These are phyloP conservation scores for Desoria tigrina DNA, from an alignment of 2,888 invertebrate genomes.

Conservation along the genomic window DNA sequence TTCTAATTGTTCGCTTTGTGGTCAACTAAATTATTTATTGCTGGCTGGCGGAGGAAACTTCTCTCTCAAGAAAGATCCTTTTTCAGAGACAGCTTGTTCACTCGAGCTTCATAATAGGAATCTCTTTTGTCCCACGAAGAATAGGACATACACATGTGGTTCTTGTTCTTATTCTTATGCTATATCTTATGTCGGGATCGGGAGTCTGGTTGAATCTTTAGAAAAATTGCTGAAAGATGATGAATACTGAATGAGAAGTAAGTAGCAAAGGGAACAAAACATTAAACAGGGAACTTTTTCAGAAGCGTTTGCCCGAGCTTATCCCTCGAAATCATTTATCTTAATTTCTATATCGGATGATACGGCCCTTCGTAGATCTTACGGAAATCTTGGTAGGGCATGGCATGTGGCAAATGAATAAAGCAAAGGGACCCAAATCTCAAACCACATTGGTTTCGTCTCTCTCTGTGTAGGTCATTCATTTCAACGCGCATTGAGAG, in stretches of 20 bases:
- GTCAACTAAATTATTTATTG: conserved; percentile 21
- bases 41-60: background rate
- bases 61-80: conserved; percentile 4
- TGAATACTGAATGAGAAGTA: no score
- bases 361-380: no score
- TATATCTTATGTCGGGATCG: no score
- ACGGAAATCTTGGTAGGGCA: no score
- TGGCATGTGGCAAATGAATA: conserved; percentile 20
- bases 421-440: conserved; percentile 6
- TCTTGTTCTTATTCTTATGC: background rate
- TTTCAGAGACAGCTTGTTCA: conserved; percentile 6
- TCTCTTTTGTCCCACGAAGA: background rate
- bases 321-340: no score
- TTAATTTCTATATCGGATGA: no score
- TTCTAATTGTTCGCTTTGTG: conserved; percentile 20
- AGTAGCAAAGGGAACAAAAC: no score
- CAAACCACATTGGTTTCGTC: conserved; percentile 1
- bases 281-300: no score
- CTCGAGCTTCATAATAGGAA: conserved; percentile 1
- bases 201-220: no score
- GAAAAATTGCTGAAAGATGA: no score
- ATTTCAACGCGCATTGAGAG: no score
- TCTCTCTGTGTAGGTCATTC: background rate
- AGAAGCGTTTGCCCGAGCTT: no score
- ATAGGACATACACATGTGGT: conserved; percentile 5